Evolutionary conservation across 53 echinoderm and acorn worm species (phyloP), one percentile per base, ranked within the genome.

Genomic region (Holothuria leucospilota): DNA sequence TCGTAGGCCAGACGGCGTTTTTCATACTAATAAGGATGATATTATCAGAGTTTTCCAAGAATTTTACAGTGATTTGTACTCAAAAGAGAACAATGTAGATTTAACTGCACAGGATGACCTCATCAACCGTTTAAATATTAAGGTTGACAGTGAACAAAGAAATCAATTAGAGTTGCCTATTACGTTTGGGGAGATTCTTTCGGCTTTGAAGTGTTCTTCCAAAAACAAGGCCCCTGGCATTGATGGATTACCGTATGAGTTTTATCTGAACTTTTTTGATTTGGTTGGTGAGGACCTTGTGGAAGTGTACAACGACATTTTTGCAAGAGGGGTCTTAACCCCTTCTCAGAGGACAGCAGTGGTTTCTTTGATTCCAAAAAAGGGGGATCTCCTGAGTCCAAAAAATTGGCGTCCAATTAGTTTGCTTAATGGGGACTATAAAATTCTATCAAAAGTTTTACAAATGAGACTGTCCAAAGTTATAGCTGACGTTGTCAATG

Each of bases 321-420:
- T 91, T 63, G 4, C 7, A 24, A 59, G 13, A 5, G 29, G 64
- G 5, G 34, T 46, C 9, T 42, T 91, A 2, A 59, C 89, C 0
- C 7, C 61, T 6, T 68, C 90, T 5, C 88, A 85, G 56, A 63
- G 77, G 5, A 82, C 83, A 13, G 88, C 86, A 23, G 89, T 94
- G 23, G 82, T 94, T 40, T 87, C 82, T 18, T 69, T 94, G 6
- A 68, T 94, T 2, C 92, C 94, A 12, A 94, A 94, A 62, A 74
- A 68, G 29, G 90, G 92, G 8, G 90, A 91, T 51, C 29, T 41
- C 16, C 21, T 89, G 4, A 73, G 78, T 16, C 91, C 88, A 13
- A 75, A 53, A 4, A 92, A 89, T 41, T 29, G 94, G 59, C 70
- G 94, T 7, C 94, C 91, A 7, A 87, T 94, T n/a, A 84, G 87